These are phyloP conservation scores for Psilanteris sp. DNA, from an alignment of 1,140 invertebrate species.

Conservation along the genomic window DNA sequence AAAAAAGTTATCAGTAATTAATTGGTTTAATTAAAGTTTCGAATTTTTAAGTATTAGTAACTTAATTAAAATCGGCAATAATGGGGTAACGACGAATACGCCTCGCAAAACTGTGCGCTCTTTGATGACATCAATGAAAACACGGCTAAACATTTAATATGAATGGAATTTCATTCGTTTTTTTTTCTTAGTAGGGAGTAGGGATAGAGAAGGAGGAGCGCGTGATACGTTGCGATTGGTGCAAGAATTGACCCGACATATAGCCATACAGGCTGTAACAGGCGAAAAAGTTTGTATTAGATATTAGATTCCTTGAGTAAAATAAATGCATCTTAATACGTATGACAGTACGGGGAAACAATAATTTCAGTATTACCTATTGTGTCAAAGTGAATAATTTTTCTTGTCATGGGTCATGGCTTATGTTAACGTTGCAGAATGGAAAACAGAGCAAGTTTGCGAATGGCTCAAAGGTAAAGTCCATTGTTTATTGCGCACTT, in stretches of 20 bases:
- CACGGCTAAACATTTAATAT: slow-evolving; percentile 34
- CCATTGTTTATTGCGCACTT: slow-evolving; percentile 46
- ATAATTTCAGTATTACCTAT: slow-evolving; percentile 5
- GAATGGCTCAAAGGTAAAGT: slow-evolving; percentile 92
- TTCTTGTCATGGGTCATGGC: slow-evolving; percentile 82
- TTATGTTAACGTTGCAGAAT: slow-evolving; percentile 94
- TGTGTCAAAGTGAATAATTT: slow-evolving; percentile 27
- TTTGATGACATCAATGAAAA: not conserved
- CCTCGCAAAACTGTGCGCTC: not conserved
- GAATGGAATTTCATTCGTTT: slow-evolving; percentile 49
- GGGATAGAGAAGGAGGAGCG: slow-evolving; percentile 18
- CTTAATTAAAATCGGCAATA: not conserved
- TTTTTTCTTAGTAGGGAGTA: slow-evolving; percentile 15
- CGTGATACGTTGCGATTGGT: slow-evolving; percentile 19
- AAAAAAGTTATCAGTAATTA: too few relatives aligned
- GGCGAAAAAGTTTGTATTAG: slow-evolving; percentile 35
- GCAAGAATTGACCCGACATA: slow-evolving; percentile 23
- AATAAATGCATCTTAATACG: slow-evolving; percentile 39
- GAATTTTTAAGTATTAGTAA: too few relatives aligned
- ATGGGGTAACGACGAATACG: not conserved
- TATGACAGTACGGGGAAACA: slow-evolving; percentile 35
- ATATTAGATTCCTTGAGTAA: slow-evolving; percentile 13
- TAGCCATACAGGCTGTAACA: slow-evolving; percentile 35
- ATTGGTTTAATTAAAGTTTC: too few relatives aligned
- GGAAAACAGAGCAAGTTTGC: slow-evolving; percentile 95